Conservation (phyloP, 2,888 invertebrate genomes). For the Stenolophus ochropezus region DNA sequence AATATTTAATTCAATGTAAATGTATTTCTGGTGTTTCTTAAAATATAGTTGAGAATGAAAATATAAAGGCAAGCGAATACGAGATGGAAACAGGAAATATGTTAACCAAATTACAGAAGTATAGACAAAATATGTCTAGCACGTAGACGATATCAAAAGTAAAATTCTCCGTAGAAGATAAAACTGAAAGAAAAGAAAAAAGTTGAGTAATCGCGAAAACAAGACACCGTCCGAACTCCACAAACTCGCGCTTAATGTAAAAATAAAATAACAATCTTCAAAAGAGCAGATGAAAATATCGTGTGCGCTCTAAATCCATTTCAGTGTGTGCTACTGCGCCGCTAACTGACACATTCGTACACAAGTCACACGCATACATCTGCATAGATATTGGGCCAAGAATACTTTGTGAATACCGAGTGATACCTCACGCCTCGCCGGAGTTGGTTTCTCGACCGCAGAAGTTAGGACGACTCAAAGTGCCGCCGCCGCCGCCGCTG, state of each 20-base stretch:
- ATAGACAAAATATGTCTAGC: slow-evolving; percentile 28
- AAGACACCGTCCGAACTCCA: slow-evolving; percentile 25
- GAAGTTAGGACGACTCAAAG: slow-evolving; percentile 41
- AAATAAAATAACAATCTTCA: slow-evolving; percentile 56
- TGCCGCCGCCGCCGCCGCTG: not conserved
- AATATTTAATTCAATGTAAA: not conserved
- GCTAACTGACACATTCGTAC: slow-evolving; percentile 59
- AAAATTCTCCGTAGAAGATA: slow-evolving; percentile 29
- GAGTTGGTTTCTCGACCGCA: slow-evolving; percentile 31
- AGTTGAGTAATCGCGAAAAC: slow-evolving; percentile 43
- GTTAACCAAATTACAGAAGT: slow-evolving; percentile 17
- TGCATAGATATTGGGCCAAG: slow-evolving; percentile 62
- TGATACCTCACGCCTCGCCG: slow-evolving; percentile 48
- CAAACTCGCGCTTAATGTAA: slow-evolving; percentile 50
- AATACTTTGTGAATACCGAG: slow-evolving; percentile 61
- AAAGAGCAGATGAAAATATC: slow-evolving; percentile 55
- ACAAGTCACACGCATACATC: slow-evolving; percentile 62
- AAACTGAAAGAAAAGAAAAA: slow-evolving; percentile 43
- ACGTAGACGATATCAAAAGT: slow-evolving; percentile 40
- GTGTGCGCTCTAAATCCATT: slow-evolving; percentile 50
- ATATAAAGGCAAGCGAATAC: not conserved
- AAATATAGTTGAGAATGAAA: not conserved
- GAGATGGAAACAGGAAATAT: not conserved
- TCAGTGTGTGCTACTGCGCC: not conserved
- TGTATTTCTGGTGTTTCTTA: not conserved